Evolutionary conservation across 1,140 invertebrate species (phyloP), one percentile per base, ranked within the genome.

Genomic region (Cecropterus lyciades): DNA sequence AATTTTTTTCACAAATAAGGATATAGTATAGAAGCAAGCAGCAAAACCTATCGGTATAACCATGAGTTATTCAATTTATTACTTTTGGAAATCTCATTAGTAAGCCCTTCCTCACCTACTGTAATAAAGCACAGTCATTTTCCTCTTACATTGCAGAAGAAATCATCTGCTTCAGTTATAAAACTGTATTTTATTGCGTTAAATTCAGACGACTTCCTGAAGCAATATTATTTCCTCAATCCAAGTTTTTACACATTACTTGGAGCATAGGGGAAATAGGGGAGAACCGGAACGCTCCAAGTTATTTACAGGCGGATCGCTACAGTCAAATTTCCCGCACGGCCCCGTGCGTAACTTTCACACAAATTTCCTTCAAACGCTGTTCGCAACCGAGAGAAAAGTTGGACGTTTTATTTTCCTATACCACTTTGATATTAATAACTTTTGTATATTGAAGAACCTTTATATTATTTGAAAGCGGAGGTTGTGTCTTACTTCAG

Each of bases 201-300:
- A 60, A 60, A 48, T 33, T 33, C 15, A 49, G 45, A 60, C 57
- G 57, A 60, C 45, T 60, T 60, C 30, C 45, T 49, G 24, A 37
- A 60, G 57, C 57, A 49, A 60, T 60, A 60, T 49, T 60, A 60
- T 60, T 60, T 60, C 30, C 45, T 60, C 45, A 16, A 30, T 60
- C 46, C 57, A 60, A 59, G 56, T 59, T 59, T 37, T 57, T 57
- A 45, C 56, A 37, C 56, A 60, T 60, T 48, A 48, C 27, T 33
- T 48, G 24, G 33, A 48, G 56, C 56, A 46, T 30, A n/a, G n/a
- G 24, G 8, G 11, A 48, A 11, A 48, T 16, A 8, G 57, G 33
- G 27, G 27, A 7, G 53, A 30, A 14, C 9, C 14, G 20, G 14
- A 24, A 14, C 15, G 1, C 45, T 30, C 11, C 59, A 51, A 62